These are phyloP conservation scores for Pectinophora gossypiella DNA, from an alignment of 1,140 invertebrate species.

Conservation along the genomic window DNA sequence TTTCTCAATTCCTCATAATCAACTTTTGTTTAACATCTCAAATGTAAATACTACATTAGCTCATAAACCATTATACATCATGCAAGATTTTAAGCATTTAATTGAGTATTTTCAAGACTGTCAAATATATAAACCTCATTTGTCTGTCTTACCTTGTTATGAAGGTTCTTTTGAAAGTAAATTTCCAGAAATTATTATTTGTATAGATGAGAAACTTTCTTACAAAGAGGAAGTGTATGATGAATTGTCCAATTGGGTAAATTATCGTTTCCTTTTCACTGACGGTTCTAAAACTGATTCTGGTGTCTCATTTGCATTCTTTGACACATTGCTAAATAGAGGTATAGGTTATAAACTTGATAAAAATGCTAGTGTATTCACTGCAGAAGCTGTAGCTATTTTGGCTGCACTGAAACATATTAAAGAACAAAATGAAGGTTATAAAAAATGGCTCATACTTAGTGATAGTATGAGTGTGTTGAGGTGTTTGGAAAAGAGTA, in stretches of 20 bases:
- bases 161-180: not conserved
- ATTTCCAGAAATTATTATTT: not conserved
- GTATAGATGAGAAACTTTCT: not conserved
- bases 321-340: not conserved
- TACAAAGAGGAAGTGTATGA: slow-evolving; percentile 1
- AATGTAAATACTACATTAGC: no score
- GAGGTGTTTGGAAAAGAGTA: not conserved
- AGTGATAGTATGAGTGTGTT: not conserved
- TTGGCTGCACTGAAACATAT: not conserved
- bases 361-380: not conserved
- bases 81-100: not conserved
- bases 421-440: no score
- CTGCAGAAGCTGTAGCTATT: not conserved
- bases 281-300: slow-evolving; percentile 1
- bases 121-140: not conserved
- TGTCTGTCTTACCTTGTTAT: slow-evolving; percentile 6
- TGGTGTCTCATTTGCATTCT: not conserved
- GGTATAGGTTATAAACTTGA: not conserved
- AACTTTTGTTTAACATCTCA: not conserved
- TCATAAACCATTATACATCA: not conserved
- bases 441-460: not conserved
- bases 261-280: no score
- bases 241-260: no score
- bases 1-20: not conserved
- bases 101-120: not conserved